Percentiles rank a stretch among this genome's conserved stretches.
phyloP scores from a whole-genome alignment of 2,797 vertebrate species.

The Allobates femoralis region DNA sequence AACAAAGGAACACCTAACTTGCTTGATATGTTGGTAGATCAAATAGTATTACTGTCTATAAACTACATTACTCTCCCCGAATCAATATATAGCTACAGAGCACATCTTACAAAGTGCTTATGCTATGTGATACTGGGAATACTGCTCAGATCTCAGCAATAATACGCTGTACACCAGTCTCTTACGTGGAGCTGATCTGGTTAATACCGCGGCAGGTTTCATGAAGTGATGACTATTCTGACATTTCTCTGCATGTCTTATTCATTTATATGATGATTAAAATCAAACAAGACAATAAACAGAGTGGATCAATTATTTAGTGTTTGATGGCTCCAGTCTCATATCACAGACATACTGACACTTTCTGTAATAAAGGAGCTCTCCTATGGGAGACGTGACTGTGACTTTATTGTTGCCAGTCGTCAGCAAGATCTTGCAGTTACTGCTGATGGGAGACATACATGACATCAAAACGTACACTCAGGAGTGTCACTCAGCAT shows the following conservation, averaged over 20 bases:
- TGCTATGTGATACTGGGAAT: neutral
- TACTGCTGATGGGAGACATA: neutral
- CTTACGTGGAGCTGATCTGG: constrained; percentile 1
- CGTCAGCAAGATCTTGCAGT: constrained; percentile 34
- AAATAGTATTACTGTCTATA: constrained; percentile 53
- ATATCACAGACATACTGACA: constrained; percentile 33
- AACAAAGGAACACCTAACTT: constrained; percentile 4
- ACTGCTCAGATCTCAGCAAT: neutral
- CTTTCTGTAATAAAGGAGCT: constrained; percentile 47
- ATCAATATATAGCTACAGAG: constrained; percentile 49
- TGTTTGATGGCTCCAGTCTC: constrained; percentile 1
- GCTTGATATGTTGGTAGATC: constrained; percentile 38
- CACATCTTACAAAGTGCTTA: constrained; percentile 19
- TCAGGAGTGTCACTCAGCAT: constrained; percentile 1
- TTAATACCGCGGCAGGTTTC: constrained; percentile 39
- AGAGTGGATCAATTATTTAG: constrained; percentile 57
- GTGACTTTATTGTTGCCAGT: constrained; percentile 9
- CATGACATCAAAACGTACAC: neutral
- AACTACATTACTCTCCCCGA: constrained; percentile 43
- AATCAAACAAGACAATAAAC: constrained; percentile 60
- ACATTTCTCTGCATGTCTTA: constrained; percentile 51
- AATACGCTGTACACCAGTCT: neutral
- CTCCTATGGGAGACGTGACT: constrained; percentile 33
- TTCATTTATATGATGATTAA: constrained; percentile 57
- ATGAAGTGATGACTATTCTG: constrained; percentile 1